phyloP scores from a whole-genome alignment of 2,113 vertebrate genomes.

The Microtus richardsoni region DNA sequence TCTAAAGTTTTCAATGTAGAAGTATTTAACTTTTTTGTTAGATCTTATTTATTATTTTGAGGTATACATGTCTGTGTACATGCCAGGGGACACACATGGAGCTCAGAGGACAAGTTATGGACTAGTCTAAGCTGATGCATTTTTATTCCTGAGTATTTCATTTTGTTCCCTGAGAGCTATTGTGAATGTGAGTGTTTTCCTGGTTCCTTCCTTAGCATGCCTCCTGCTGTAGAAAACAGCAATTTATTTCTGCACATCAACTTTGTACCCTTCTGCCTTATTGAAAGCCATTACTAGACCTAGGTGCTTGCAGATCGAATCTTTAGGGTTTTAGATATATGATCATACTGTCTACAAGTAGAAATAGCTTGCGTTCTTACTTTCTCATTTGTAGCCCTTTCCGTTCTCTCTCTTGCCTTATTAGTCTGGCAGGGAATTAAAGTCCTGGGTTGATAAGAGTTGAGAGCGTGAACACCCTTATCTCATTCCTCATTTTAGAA shows the following conservation, averaged over 20 bases:
- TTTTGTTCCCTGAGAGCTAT: background rate
- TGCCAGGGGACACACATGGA: background rate
- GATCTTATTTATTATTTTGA: background rate
- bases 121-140: background rate
- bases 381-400: background rate
- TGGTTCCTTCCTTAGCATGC: background rate
- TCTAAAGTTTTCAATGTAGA: background rate
- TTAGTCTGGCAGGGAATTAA: background rate
- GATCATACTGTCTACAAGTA: background rate
- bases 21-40: background rate
- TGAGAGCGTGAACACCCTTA: background rate
- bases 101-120: background rate
- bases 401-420: background rate
- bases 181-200: background rate
- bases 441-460: background rate
- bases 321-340: background rate
- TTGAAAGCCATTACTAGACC: background rate
- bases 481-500: background rate
- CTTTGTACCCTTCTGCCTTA: background rate
- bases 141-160: background rate
- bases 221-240: background rate
- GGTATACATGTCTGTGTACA: background rate
- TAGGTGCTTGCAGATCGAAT: background rate
- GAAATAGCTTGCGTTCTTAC: background rate
- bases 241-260: background rate